Evolutionary conservation across 2,797 vertebrate genomes (phyloP).

Genomic region (Bovichtus variegatus): DNA sequence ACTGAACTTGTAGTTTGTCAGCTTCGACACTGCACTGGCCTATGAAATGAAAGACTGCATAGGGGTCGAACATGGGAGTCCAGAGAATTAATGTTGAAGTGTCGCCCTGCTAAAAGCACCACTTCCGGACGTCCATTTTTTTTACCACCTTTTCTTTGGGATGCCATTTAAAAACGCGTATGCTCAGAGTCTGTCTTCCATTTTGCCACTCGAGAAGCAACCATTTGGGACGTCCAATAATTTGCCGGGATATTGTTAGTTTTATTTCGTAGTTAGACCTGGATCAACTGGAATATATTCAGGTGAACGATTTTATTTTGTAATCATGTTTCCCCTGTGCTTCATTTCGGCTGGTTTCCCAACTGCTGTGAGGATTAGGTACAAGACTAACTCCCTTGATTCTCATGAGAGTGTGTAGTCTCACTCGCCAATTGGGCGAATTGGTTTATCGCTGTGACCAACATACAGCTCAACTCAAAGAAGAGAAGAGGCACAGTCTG

Average conservation of each 20-base stretch:
- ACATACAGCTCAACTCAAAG: slow-evolving; percentile 45
- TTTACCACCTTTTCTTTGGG: slow-evolving; percentile 8
- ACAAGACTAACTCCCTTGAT: slow-evolving; percentile 2
- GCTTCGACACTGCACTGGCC: background rate
- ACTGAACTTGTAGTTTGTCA: slow-evolving; percentile 15
- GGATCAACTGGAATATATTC: slow-evolving; percentile 76
- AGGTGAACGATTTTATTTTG: background rate
- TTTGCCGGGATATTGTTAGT: slow-evolving; percentile 16
- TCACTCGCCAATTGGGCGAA: background rate
- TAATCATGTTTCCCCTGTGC: slow-evolving; percentile 16
- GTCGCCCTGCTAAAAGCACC: slow-evolving; percentile 23
- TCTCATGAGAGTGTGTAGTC: slow-evolving; percentile 8
- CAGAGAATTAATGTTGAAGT: background rate
- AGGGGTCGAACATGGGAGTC: background rate
- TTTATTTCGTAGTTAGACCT: slow-evolving; percentile 43
- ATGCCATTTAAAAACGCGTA: slow-evolving; percentile 22
- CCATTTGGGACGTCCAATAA: background rate
- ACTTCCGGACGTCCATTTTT: slow-evolving; percentile 30
- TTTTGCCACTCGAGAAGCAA: slow-evolving; percentile 37
- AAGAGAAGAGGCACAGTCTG: slow-evolving; percentile 28
- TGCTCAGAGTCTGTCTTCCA: slow-evolving; percentile 61
- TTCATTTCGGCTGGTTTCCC: slow-evolving; percentile 9
- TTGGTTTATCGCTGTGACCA: slow-evolving; percentile 43
- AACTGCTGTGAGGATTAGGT: slow-evolving; percentile 39
- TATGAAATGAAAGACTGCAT: background rate